These are phyloP conservation scores for Holotrichia oblita DNA, from an alignment of 1,140 invertebrate genomes.

Conservation along the genomic window DNA sequence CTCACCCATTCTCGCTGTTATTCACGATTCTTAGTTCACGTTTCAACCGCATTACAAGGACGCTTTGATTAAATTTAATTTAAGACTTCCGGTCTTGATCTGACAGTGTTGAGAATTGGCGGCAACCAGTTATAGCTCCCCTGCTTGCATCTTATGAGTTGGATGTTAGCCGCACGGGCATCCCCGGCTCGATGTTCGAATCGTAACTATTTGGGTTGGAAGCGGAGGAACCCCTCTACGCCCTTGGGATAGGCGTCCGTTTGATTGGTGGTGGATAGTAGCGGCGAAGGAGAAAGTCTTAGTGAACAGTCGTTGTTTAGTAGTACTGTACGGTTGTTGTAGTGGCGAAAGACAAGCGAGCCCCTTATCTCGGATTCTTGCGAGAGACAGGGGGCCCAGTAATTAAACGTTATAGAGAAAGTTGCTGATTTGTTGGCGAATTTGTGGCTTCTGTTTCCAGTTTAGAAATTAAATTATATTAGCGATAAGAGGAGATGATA, in stretches of 20 bases:
- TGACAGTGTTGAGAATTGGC: constrained; percentile 27
- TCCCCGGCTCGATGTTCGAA: neutral
- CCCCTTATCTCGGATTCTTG: constrained; percentile 33
- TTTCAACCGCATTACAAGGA: constrained; percentile 20
- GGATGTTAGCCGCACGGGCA: neutral
- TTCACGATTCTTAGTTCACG: constrained; percentile 11
- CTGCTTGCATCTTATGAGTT: neutral
- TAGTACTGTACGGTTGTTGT: neutral
- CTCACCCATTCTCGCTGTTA: neutral
- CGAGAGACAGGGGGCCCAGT: constrained; percentile 26
- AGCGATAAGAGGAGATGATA: constrained; percentile 22
- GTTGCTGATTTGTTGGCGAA: constrained; percentile 34
- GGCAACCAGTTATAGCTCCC: constrained; percentile 8
- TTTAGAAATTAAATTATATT: constrained; percentile 24
- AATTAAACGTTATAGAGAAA: constrained; percentile 34
- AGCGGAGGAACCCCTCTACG: neutral
- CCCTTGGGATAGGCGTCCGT: constrained; percentile 10
- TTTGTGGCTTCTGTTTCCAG: constrained; percentile 12
- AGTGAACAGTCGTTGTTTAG: neutral
- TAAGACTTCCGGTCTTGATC: constrained; percentile 32
- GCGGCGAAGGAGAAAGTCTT: constrained; percentile 15
- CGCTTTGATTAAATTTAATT: constrained; percentile 36
- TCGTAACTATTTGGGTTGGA: neutral
- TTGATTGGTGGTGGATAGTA: constrained; percentile 19
- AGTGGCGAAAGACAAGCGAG: constrained; percentile 14